phyloP scores from a whole-genome alignment of 2,113 vertebrate species.

The Rhagologus leucostigma region DNA sequence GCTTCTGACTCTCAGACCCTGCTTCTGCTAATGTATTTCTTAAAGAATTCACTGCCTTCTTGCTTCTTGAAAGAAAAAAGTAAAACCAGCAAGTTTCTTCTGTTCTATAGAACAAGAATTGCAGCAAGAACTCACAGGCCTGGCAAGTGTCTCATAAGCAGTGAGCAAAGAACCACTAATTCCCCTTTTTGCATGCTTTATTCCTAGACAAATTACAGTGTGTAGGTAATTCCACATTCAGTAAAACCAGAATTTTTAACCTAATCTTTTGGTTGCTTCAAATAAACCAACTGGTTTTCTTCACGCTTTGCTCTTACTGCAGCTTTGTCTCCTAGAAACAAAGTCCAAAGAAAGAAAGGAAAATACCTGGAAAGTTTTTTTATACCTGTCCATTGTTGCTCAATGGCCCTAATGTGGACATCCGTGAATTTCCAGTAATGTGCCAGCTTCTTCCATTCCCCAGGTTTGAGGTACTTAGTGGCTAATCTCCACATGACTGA shows the following conservation, averaged over 20 bases:
- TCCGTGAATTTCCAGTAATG: conserved; percentile 86
- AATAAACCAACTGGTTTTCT: not conserved
- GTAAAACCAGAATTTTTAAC: not conserved
- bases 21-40: not conserved
- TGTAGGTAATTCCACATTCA: not conserved
- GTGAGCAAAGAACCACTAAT: not conserved
- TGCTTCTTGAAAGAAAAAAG: not conserved
- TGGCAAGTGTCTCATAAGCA: not conserved
- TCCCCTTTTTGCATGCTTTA: not conserved
- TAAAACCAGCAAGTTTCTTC: not conserved
- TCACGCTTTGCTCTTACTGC: not conserved
- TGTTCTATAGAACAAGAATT: not conserved
- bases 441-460: conserved; percentile 87
- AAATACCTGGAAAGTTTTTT: not conserved
- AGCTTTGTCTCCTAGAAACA: not conserved
- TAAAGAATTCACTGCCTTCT: not conserved
- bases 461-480: conserved; percentile 77
- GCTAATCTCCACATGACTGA: conserved; percentile 84
- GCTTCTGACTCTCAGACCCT: not conserved
- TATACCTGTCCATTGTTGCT: conserved; percentile 90
- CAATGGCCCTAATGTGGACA: conserved; percentile 82
- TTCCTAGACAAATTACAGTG: not conserved
- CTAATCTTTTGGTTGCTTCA: not conserved
- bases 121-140: not conserved
- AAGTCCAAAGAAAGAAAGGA: not conserved